Base-by-base conservation (phyloP, 2,888 invertebrate species). In the Drosophila helvetica region DNA sequence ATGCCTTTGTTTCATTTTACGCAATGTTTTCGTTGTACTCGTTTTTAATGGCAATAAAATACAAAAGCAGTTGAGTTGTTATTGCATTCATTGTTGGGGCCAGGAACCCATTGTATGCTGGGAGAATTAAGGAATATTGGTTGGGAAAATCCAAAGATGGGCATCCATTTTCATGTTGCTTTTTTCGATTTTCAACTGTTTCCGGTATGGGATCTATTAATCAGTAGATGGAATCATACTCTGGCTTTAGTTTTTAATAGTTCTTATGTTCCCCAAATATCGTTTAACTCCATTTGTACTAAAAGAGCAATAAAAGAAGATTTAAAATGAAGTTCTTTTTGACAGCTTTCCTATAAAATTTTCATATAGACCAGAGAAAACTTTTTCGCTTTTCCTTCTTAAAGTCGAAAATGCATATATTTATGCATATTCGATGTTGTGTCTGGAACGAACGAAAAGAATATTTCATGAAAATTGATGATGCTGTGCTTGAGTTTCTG, bases 381-480 rank as follows among this genome's bases (percentile, higher is more conserved):
- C 27, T 66, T 56, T 48, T 53, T 56, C 60, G 54, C 15, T n/a
- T n/a, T 2, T 38, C 2, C 2, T 7, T n/a, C n/a, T 38, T 6
- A 7, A 17, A 30, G 43, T 43, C 42, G 43, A 3, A 66, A 38
- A 15, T 15, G 45, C 68, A 46, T 68, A 61, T 52, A 45, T 33
- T 56, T 52, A 45, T 33, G 58, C 33, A 33, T 10, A 68, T 68
- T 38, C 46, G 38, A 38, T 38, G 6, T 6, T 15, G 38, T 6
- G 15, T 7, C 38, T 38, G 66, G 48, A 56, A 15, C 43, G 8
- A 22, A 60, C 59, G 43, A 70, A 68, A 68, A 27, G n/a, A n/a
- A n/a, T n/a, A n/a, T n/a, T n/a, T n/a, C n/a, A n/a, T n/a, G 45
- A 50, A 22, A 48, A 68, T 68, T 70, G 71, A 68, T 68, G 70